A percentile compares a stretch with the other conserved stretches of the same genome.
Evolutionary conservation across 1,140 invertebrate species (phyloP).

Genomic region (Cardiocondyla obscurior): DNA sequence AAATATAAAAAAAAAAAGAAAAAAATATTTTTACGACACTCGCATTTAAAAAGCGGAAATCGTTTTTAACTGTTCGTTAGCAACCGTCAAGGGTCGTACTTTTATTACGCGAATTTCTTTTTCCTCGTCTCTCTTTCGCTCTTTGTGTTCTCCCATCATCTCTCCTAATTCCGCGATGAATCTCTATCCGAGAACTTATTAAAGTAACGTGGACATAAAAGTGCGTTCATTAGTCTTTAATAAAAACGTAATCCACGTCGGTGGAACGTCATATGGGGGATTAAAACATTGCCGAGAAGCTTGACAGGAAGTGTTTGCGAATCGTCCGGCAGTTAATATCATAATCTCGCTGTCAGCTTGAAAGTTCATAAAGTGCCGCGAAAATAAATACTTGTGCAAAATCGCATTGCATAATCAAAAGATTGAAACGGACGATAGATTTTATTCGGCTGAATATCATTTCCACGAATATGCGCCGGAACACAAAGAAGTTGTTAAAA

Average conservation of each 20-base stretch:
- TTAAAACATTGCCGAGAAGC: slow-evolving; percentile 37
- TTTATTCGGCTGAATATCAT: slow-evolving; percentile 5
- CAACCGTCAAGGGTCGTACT: neutral
- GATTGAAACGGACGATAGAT: neutral
- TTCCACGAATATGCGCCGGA: neutral
- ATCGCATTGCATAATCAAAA: neutral
- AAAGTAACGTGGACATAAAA: slow-evolving; percentile 41
- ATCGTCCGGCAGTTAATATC: slow-evolving; percentile 6
- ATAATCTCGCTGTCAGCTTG: slow-evolving; percentile 20
- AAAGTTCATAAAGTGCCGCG: neutral
- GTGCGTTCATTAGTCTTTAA: slow-evolving; percentile 45
- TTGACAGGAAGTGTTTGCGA: slow-evolving; percentile 37
- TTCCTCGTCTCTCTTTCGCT: neutral
- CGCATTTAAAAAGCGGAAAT: neutral
- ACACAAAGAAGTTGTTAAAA: slow-evolving; percentile 5
- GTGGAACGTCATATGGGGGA: slow-evolving; percentile 41
- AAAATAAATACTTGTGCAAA: slow-evolving; percentile 5
- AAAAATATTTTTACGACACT: neutral
- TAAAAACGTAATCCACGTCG: slow-evolving; percentile 42
- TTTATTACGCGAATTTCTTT: slow-evolving; percentile 21
- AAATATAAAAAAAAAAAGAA: no score
- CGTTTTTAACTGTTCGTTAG: neutral
- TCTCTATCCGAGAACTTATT: slow-evolving; percentile 40
- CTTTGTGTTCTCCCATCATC: neutral
- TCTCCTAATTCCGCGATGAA: slow-evolving; percentile 34